Percentiles rank a stretch among this genome's conserved stretches.
Evolutionary conservation across 2,888 invertebrate species (phyloP).

Genomic region (Melanargia galathea): DNA sequence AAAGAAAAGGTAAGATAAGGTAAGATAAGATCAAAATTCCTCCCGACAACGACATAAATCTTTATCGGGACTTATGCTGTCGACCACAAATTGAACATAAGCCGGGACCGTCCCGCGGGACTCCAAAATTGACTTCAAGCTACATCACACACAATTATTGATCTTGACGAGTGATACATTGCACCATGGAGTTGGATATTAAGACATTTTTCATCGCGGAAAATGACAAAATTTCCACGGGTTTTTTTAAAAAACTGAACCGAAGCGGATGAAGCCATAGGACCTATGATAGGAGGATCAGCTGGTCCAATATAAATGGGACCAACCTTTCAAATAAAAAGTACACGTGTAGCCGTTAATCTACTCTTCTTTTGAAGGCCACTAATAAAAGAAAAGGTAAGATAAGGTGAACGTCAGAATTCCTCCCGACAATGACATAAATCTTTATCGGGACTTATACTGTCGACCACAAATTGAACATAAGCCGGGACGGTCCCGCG

Average conservation of each 20-base stretch:
- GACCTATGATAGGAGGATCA: too few species aligned
- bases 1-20: background rate
- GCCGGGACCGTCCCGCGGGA: slow-evolving; percentile 32
- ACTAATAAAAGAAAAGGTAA: too few species aligned
- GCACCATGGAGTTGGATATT: too few species aligned
- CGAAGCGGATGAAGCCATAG: too few species aligned
- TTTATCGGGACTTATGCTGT: slow-evolving; percentile 29
- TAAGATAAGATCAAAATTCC: background rate
- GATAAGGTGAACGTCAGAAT: background rate
- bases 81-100: slow-evolving; percentile 41
- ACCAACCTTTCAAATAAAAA: too few species aligned
- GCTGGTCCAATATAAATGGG: too few species aligned
- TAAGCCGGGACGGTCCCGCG: slow-evolving; percentile 33
- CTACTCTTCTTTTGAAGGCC: too few species aligned
- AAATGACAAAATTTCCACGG: too few species aligned
- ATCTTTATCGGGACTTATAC: slow-evolving; percentile 26
- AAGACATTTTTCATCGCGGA: too few species aligned
- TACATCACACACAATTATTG: slow-evolving; percentile 35
- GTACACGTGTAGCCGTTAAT: too few species aligned
- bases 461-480: slow-evolving; percentile 41
- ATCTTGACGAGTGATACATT: too few species aligned
- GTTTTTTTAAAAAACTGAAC: too few species aligned
- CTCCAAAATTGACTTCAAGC: slow-evolving; percentile 30
- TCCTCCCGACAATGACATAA: background rate
- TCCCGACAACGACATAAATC: slow-evolving; percentile 1